phyloP scores from a whole-genome alignment of 2,888 invertebrate genomes.

The Thecophora atra region DNA sequence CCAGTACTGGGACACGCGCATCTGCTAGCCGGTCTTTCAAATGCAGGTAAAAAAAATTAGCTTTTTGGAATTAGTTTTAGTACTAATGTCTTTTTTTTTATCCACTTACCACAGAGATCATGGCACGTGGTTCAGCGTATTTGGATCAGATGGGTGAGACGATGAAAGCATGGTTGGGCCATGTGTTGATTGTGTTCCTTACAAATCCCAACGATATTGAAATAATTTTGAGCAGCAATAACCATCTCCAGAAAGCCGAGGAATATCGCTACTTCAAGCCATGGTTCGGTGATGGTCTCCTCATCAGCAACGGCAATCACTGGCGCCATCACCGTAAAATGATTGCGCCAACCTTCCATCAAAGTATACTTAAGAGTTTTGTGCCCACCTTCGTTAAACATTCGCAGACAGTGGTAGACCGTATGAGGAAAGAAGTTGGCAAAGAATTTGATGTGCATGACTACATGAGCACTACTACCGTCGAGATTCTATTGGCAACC shows the following conservation, averaged over 20 bases:
- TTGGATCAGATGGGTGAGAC: slow-evolving; percentile 70
- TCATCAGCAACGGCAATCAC: slow-evolving; percentile 80
- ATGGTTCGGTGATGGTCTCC: slow-evolving; percentile 82
- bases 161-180: slow-evolving; percentile 80
- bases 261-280: slow-evolving; percentile 82
- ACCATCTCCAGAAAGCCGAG: slow-evolving; percentile 78
- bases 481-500: slow-evolving; percentile 82
- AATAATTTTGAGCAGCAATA: slow-evolving; percentile 77
- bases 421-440: slow-evolving; percentile 72
- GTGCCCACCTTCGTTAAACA: slow-evolving; percentile 80
- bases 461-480: slow-evolving; percentile 82
- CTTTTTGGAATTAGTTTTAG: neutral
- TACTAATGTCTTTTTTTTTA: neutral
- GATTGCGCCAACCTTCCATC: slow-evolving; percentile 85
- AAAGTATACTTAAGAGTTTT: slow-evolving; percentile 84
- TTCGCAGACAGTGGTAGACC: slow-evolving; percentile 74
- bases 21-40: slow-evolving; percentile 71
- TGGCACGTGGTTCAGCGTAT: slow-evolving; percentile 51
- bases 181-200: slow-evolving; percentile 75
- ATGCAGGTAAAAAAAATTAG: slow-evolving; percentile 68
- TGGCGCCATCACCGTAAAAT: slow-evolving; percentile 85
- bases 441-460: slow-evolving; percentile 80
- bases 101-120: slow-evolving; percentile 48
- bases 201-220: slow-evolving; percentile 78
- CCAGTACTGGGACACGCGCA: slow-evolving; percentile 79